Percentiles rank a stretch among this genome's conserved stretches.
Evolutionary conservation across 2,797 vertebrate genomes (phyloP).

Genomic region (Varecia variegata): DNA sequence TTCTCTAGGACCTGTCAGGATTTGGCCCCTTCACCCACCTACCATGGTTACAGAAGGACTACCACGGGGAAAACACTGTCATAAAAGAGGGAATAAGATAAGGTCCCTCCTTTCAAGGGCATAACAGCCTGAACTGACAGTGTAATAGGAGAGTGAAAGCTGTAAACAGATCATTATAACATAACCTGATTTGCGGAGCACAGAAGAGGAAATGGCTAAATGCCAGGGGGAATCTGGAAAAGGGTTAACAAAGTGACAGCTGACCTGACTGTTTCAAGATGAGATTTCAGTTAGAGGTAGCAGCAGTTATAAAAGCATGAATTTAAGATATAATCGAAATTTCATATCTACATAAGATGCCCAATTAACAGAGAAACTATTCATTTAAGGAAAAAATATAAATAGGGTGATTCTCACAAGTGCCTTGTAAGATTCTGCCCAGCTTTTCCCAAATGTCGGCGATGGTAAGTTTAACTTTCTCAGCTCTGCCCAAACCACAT

Average conservation of each 20-base stretch:
- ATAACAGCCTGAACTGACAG: constrained; percentile 25
- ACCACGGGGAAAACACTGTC: neutral
- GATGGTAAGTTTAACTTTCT: neutral
- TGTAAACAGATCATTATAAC: constrained; percentile 67
- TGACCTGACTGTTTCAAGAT: neutral
- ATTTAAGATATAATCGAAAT: neutral
- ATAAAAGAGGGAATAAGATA: neutral
- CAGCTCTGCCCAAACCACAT: neutral
- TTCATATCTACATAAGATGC: neutral
- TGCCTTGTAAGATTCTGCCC: neutral
- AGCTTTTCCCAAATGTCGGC: neutral
- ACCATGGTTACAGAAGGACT: neutral
- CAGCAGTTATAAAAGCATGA: neutral
- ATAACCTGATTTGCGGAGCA: constrained; percentile 38
- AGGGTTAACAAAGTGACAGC: neutral
- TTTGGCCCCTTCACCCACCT: neutral
- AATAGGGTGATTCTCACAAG: neutral
- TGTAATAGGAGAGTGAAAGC: neutral
- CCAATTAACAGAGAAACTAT: neutral
- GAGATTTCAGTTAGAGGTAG: neutral
- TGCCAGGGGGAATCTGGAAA: neutral
- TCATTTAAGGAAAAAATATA: neutral
- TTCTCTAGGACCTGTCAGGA: neutral
- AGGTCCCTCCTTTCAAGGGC: neutral
- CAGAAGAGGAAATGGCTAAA: constrained; percentile 47